These are phyloP conservation scores for Seriola quinqueradiata DNA, from an alignment of 2,113 vertebrate species.

Conservation along the genomic window DNA sequence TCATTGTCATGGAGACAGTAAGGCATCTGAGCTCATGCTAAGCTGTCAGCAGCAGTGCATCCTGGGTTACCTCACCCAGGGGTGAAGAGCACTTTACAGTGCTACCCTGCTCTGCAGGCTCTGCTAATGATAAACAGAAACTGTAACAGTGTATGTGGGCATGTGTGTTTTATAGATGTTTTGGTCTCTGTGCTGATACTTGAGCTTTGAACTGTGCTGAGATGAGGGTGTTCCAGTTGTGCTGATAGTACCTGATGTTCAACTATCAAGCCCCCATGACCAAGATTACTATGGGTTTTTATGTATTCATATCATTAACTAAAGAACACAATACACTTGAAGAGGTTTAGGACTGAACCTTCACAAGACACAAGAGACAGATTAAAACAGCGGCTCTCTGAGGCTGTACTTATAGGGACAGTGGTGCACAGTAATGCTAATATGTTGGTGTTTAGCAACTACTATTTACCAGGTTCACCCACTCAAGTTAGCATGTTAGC, in stretches of 20 bases:
- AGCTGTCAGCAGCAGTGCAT: conserved; percentile 23
- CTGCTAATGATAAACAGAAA: conserved; percentile 30
- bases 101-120: not conserved
- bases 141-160: not conserved
- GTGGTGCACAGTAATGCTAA: not conserved
- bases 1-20: conserved; percentile 37
- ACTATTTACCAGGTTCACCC: too few species aligned
- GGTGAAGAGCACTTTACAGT: not conserved
- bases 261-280: not conserved
- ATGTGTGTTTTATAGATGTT: conserved; percentile 22
- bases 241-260: not conserved
- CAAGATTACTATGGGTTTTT: not conserved
- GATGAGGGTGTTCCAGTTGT: conserved; percentile 6
- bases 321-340: not conserved
- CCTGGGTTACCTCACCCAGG: conserved; percentile 20
- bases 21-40: conserved; percentile 21
- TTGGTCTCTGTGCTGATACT: not conserved
- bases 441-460: too few species aligned
- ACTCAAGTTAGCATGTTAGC: too few species aligned
- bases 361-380: too few species aligned
- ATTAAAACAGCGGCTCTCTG: not conserved
- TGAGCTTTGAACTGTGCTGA: conserved; percentile 17
- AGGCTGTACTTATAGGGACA: not conserved
- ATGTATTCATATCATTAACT: not conserved
- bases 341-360: not conserved